Conservation (phyloP, 1,140 invertebrate species). For the Euura saliciscinereae region DNA sequence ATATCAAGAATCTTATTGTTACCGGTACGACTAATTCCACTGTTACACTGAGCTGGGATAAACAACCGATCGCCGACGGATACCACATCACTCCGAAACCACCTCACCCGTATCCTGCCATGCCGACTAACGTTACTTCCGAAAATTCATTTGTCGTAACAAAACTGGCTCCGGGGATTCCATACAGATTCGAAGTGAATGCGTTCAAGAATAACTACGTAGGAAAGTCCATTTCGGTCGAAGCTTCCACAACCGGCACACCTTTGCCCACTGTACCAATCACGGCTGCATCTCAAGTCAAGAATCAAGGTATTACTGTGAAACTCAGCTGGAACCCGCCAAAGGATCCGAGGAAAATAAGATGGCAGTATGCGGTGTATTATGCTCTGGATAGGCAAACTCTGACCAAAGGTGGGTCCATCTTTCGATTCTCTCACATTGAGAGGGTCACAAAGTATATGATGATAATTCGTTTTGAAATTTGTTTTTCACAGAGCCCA, state of each 20-base stretch:
- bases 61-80: conserved; percentile 64
- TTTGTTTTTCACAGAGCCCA: conserved; percentile 56
- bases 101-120: conserved; percentile 59
- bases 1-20: conserved; percentile 64
- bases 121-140: conserved; percentile 46
- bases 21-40: conserved; percentile 57
- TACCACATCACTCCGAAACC: conserved; percentile 64
- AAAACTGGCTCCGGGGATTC: conserved; percentile 65
- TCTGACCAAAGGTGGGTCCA: conserved; percentile 57
- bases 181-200: conserved; percentile 66
- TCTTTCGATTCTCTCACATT: conserved; percentile 14
- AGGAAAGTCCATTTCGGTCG: conserved; percentile 62
- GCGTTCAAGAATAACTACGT: conserved; percentile 66
- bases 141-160: conserved; percentile 59
- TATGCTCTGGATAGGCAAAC: conserved; percentile 61
- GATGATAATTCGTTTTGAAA: neutral
- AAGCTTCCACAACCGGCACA: conserved; percentile 61
- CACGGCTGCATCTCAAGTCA: conserved; percentile 60
- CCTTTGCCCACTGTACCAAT: conserved; percentile 60
- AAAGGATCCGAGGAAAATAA: conserved; percentile 57
- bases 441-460: neutral
- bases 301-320: conserved; percentile 66
- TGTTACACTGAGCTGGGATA: conserved; percentile 67
- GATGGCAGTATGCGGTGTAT: conserved; percentile 71
- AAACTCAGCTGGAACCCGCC: conserved; percentile 70